Evolutionary conservation across 2,797 vertebrate genomes (phyloP), one percentile per base, ranked within the genome.

Genomic region (Premnoplex brunnescens): DNA sequence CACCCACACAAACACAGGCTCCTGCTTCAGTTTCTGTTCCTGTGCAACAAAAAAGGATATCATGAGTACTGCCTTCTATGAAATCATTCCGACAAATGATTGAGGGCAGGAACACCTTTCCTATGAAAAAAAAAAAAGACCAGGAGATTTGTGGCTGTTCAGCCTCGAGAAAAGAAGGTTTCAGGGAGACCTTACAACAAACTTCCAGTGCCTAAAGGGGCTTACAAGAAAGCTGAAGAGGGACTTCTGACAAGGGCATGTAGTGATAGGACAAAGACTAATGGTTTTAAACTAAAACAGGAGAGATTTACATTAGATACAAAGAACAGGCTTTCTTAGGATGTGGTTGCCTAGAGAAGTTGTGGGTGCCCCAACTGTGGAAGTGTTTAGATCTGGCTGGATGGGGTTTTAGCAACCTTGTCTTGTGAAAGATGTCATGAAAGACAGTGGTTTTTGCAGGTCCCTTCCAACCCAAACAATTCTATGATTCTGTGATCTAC

Each of bases 401-500:
- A 3, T 4, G 1, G 7, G 24, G 0, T 68, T 83, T 83, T 18
- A 36, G 23, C 2, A 60, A n/a, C 7, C 3, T 55, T 36, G 7
- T 77, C 28, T 55, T 1, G 0, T 13, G 18, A 63, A 43, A 2
- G 1, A 37, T 10, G 7, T 8, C 4, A 2, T 62, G 13, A 20
- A 82, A 43, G 14, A 37, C 26, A 48, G 13, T 32, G 8, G 5
- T 32, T 41, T 88, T 87, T 5, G 1, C 41, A 62, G 13, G 20
- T 58, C 23, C 4, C 7, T 58, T 69, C 34, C 20, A 77, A 58
- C 2, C 1, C 10, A 69, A 84, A n/a, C 1, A 7, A 32, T 49
- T 69, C 22, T 66, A 7, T 22, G 14, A 49, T 54, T 77, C 49
- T 73, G 8, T 62, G 13, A 39, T 76, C 23, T 54, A 54, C 23